Percentiles rank a stretch among this genome's conserved stretches.
Evolutionary conservation across 2,113 vertebrate species (phyloP).

Genomic region (Mormyrus iriodes): DNA sequence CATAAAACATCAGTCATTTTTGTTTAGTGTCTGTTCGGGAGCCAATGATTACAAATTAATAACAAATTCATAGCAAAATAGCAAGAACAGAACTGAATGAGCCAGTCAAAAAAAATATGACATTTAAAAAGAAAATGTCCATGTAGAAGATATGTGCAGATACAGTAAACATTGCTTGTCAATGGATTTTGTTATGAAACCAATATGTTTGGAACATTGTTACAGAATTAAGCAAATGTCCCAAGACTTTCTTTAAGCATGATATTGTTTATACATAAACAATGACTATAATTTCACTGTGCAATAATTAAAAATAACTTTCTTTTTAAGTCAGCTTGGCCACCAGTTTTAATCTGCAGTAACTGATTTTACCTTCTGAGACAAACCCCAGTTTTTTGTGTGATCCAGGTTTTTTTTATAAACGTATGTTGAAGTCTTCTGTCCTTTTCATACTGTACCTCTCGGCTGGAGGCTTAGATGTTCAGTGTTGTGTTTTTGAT

Average conservation of each 20-base stretch:
- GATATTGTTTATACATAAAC: not conserved
- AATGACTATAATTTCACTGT: not conserved
- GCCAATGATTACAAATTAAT: too few species aligned
- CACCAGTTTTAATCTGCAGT: not conserved
- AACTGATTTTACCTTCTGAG: not conserved
- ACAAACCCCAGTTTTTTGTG: not conserved
- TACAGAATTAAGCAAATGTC: too few species aligned
- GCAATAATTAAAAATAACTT: not conserved
- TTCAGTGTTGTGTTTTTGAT: not conserved
- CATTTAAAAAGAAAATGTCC: too few species aligned
- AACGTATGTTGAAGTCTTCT: not conserved
- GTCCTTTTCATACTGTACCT: not conserved
- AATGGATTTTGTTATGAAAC: too few species aligned
- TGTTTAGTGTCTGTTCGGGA: not conserved
- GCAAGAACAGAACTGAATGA: too few species aligned
- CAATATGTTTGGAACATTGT: too few species aligned
- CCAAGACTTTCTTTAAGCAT: too few species aligned
- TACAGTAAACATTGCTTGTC: too few species aligned
- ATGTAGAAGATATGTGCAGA: too few species aligned
- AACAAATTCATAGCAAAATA: too few species aligned
- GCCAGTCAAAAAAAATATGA: too few species aligned
- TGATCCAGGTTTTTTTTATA: not conserved
- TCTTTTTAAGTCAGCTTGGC: not conserved
- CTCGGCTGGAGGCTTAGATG: not conserved
- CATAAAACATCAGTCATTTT: not conserved